A percentile compares a stretch with the other conserved stretches of the same genome.
These are phyloP conservation scores for Cyclopterus lumpus DNA, from an alignment of 2,797 vertebrate species.

Conservation along the genomic window DNA sequence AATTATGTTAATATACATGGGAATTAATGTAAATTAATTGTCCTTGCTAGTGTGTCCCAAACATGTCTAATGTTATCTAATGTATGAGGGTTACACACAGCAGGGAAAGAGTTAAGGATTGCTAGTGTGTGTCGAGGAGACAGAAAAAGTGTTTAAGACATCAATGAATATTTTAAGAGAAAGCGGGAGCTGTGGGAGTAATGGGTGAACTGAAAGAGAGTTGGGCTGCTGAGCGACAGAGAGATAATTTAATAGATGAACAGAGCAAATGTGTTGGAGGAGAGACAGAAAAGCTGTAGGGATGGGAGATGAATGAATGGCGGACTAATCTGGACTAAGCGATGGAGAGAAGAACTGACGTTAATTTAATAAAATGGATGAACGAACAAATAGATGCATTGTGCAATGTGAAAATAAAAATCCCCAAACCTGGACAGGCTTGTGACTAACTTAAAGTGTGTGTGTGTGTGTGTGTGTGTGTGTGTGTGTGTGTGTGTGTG, in stretches of 20 bases:
- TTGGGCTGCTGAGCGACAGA: conserved; percentile 65
- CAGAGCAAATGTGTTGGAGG: conserved; percentile 64
- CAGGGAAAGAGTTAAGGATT: conserved; percentile 52
- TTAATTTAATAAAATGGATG: conserved; percentile 71
- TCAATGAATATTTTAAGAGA: conserved; percentile 79
- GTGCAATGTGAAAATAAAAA: conserved; percentile 33
- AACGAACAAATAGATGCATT: conserved; percentile 53
- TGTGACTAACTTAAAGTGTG: conserved; percentile 25
- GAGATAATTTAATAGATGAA: conserved; percentile 74
- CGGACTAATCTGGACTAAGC: conserved; percentile 61
- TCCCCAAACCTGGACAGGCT: conserved; percentile 20
- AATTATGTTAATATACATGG: conserved; percentile 1
- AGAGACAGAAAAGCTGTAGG: conserved; percentile 68
- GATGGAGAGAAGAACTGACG: conserved; percentile 52
- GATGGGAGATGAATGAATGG: conserved; percentile 69
- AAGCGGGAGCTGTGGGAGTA: conserved; percentile 61
- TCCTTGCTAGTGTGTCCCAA: neutral
- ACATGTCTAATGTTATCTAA: conserved; percentile 3
- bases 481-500: neutral
- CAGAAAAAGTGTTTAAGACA: conserved; percentile 73
- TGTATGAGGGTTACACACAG: conserved; percentile 13
- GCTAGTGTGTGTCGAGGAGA: conserved; percentile 56
- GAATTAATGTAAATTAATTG: conserved; percentile 23
- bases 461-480: conserved; percentile 3
- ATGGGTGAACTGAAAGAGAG: conserved; percentile 61